phyloP scores from a whole-genome alignment of 2,797 vertebrate species.

The Botia almorhae region DNA sequence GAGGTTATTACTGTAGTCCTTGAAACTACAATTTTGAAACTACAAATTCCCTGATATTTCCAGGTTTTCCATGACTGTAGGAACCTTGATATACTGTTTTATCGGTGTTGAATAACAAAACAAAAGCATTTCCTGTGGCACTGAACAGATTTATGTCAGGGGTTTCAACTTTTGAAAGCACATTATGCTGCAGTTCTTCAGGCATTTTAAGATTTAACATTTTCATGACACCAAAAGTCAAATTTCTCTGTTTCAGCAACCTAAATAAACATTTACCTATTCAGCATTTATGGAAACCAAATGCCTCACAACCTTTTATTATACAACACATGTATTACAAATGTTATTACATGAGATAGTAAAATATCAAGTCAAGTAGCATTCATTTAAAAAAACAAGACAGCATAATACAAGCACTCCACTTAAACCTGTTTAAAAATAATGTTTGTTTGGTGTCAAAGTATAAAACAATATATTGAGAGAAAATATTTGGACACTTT shows the following conservation, averaged over 20 bases:
- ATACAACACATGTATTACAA: neutral
- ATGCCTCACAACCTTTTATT: conserved; percentile 45
- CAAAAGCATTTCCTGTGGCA: conserved; percentile 28
- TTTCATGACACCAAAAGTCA: conserved; percentile 50
- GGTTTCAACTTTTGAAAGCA: conserved; percentile 42
- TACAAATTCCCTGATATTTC: too few relatives aligned
- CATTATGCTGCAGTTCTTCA: conserved; percentile 54
- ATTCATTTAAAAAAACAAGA: neutral
- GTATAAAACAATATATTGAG: too few relatives aligned
- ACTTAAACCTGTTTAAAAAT: neutral
- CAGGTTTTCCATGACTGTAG: too few relatives aligned
- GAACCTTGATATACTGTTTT: too few relatives aligned
- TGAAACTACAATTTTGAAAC: too few relatives aligned
- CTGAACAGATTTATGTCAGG: conserved; percentile 1
- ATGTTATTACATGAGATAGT: neutral
- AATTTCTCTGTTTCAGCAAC: conserved; percentile 50
- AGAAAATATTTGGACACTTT: neutral
- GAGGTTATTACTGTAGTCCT: too few relatives aligned
- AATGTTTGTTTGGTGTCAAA: neutral
- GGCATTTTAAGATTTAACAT: conserved; percentile 42
- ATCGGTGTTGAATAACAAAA: conserved; percentile 25
- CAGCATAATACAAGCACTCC: neutral
- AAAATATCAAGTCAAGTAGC: neutral
- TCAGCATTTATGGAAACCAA: conserved; percentile 41
- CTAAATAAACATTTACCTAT: conserved; percentile 45